These are phyloP conservation scores for Hemistola chrysoprasaria DNA, from an alignment of 2,888 invertebrate genomes.

Conservation along the genomic window DNA sequence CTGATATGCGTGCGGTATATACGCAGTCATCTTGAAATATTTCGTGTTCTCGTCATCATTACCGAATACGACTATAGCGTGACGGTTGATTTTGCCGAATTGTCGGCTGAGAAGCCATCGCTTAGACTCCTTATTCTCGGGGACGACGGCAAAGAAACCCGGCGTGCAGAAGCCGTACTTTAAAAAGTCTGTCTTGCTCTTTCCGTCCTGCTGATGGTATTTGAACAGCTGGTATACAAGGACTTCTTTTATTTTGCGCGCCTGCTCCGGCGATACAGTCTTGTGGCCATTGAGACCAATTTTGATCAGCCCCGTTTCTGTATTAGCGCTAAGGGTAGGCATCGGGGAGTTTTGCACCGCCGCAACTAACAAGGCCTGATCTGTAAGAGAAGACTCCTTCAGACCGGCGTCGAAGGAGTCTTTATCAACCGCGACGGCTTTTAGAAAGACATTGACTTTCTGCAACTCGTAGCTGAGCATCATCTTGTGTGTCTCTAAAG, in stretches of 20 bases:
- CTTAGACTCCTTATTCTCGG: slow-evolving; percentile 58
- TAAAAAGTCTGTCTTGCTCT: slow-evolving; percentile 53
- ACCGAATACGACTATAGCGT: slow-evolving; percentile 46
- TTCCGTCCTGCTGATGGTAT: slow-evolving; percentile 48
- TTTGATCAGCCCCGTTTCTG: slow-evolving; percentile 37
- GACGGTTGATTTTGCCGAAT: slow-evolving; percentile 51
- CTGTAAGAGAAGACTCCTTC: slow-evolving; percentile 37
- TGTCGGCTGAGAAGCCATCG: slow-evolving; percentile 54
- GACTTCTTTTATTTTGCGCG: slow-evolving; percentile 62
- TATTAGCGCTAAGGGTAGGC: slow-evolving; percentile 42
- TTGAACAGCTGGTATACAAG: slow-evolving; percentile 58
- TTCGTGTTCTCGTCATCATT: slow-evolving; percentile 43
- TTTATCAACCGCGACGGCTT: slow-evolving; percentile 67
- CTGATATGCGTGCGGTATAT: slow-evolving; percentile 32
- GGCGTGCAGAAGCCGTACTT: slow-evolving; percentile 61
- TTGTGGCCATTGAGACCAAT: slow-evolving; percentile 56
- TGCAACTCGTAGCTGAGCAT: slow-evolving; percentile 67
- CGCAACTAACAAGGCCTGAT: slow-evolving; percentile 32
- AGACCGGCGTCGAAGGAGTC: slow-evolving; percentile 63
- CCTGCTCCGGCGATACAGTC: slow-evolving; percentile 40
- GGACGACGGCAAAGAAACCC: slow-evolving; percentile 56
- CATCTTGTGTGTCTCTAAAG: slow-evolving; percentile 60
- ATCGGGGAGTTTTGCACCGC: slow-evolving; percentile 47
- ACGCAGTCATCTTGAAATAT: slow-evolving; percentile 48
- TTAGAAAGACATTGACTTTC: slow-evolving; percentile 65